These are phyloP conservation scores for Ornithoptera alexandrae DNA, from an alignment of 2,888 invertebrate species.

Conservation along the genomic window DNA sequence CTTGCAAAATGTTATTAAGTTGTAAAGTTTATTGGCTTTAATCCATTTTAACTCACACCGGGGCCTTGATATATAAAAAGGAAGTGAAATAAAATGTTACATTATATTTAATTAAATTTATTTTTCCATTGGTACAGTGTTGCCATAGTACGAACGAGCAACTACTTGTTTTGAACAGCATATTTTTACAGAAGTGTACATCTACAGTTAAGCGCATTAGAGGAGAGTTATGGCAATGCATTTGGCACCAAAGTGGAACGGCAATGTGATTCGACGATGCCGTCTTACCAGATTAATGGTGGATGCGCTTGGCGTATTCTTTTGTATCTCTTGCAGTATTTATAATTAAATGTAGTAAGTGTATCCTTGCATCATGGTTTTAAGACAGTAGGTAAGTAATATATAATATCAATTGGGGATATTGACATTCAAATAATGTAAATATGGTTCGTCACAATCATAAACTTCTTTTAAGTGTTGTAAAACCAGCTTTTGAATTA, in stretches of 20 bases:
- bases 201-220: slow-evolving; percentile 50
- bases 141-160: background rate
- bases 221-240: slow-evolving; percentile 54
- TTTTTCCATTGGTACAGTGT: background rate
- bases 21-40: too few species aligned
- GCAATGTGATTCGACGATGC: slow-evolving; percentile 42
- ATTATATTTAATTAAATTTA: background rate
- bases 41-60: too few species aligned
- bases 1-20: too few species aligned
- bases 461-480: slow-evolving; percentile 77
- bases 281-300: slow-evolving; percentile 35
- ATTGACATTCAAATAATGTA: slow-evolving; percentile 66
- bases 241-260: slow-evolving; percentile 55
- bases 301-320: slow-evolving; percentile 34
- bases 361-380: too few species aligned
- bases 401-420: slow-evolving; percentile 32
- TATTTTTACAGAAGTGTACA: slow-evolving; percentile 43
- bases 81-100: too few species aligned
- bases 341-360: background rate
- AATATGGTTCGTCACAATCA: slow-evolving; percentile 71
- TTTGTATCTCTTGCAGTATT: background rate
- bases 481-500: slow-evolving; percentile 85
- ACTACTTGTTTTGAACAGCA: slow-evolving; percentile 20
- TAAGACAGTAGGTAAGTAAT: too few species aligned
- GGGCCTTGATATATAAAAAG: too few species aligned